Evolutionary conservation across 1,140 invertebrate species (phyloP), one percentile per base, ranked within the genome.

Genomic region (Hylaeus volcanicus): DNA sequence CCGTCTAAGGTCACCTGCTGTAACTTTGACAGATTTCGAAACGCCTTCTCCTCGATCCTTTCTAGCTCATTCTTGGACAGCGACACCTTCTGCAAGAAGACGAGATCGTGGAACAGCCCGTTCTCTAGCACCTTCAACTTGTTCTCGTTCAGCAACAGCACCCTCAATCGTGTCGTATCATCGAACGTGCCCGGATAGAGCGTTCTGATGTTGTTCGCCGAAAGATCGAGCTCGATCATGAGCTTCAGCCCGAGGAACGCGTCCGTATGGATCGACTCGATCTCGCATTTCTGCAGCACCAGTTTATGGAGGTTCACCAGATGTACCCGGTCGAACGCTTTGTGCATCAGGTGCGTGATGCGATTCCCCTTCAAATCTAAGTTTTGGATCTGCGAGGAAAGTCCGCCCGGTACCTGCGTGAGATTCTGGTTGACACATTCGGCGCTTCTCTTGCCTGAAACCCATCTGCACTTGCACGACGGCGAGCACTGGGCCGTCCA

Each of bases 171-270:
- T 39, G 94, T 92, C 3, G 96, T 95, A 48, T 96, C 95, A 11
- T 92, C 92, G 86, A 98, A 98, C 0, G 96, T 96, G 15, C 95
- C 95, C 0, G 95, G 94, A 66, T 96, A 94, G 11, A 98, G 91
- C 1, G 93, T 94, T 51, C 93, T 93, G 5, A 98, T 95, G 2
- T 94, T 93, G 89, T 98, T 98, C 77, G 94, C 94, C 1, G 97
- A 97, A 64, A 98, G 92, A 90, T 98, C 97, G 53, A 98, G 93
- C 91, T 98, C 97, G 53, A 98, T 97, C 61, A 98, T 94, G 76
- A 98, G 96, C 64, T 94, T 94, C 26, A 98, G 94, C 1, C 95
- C 95, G 74, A 94, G 95, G 86, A 98, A 96, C 0, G 97, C 96
- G 74, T 95, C 94, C 43, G 95, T 94, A 83, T 97, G 94, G 8